Evolutionary conservation across 2,797 vertebrate genomes (phyloP), one percentile per base, ranked within the genome.

Genomic region (Poecilia wingei): DNA sequence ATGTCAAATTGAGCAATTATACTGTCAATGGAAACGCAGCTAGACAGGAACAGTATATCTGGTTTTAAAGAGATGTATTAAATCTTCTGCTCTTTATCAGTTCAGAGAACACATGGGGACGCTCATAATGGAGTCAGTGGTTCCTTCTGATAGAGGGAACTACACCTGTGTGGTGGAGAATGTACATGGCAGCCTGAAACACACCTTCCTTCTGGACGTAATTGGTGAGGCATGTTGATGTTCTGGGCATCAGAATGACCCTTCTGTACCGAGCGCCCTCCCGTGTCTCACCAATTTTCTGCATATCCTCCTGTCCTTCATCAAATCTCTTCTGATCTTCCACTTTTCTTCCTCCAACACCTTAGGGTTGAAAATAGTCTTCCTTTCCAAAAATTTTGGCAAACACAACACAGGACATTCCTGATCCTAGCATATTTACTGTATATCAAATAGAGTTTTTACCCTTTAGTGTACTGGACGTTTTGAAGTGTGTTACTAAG

Each of bases 161-260:
- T 98, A 98, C 94, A 98, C 97, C 3, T 98, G 97, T 80, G 94
- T 98, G 47, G 97, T 98, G 93, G 96, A 97, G 93, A 98, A 98
- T 1, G 93, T 95, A 31, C 93, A 97, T 0, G 97, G 97, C 64
- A 96, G 95, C 88, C 96, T 98, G 45, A 96, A 96, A 88, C 97
- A 98, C 91, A 97, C 96, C 70, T 98, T 97, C 90, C 96, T 96
- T 92, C 96, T 98, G 76, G 97, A 98, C 3, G 97, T 98, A 0
- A 96, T 98, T 0, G 97, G 97, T 98, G 89, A 96, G 97, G 45
- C 2, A 20, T 18, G 10, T 49, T 46, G 25, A 3, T 70, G 28
- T 64, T 64, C 33, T 36, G 14, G 33, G 16, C 33, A 64, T 36
- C 33, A 36, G 59, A 64, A 20, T 61, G 57, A 28, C 28, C n/a